Evolutionary conservation across 2,113 vertebrate species (phyloP).

Genomic region (Holacanthus passer): DNA sequence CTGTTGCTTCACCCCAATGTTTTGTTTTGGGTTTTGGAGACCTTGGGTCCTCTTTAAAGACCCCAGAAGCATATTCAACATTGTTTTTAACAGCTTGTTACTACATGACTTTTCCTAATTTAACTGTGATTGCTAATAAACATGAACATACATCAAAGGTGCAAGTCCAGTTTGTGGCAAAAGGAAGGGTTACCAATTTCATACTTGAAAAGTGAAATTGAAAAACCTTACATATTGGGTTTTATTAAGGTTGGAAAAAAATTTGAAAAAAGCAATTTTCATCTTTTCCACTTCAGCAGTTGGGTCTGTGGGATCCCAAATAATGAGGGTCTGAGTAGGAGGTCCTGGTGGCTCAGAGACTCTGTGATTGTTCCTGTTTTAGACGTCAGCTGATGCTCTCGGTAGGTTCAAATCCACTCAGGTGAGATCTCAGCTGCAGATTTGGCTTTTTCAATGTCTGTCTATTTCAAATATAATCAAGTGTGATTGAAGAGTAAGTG

Average conservation of each 20-base stretch:
- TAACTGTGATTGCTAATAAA: not conserved
- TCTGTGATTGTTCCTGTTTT: not conserved
- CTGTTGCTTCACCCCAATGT: not conserved
- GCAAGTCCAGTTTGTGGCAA: not conserved
- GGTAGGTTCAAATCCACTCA: not conserved
- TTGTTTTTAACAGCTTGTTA: not conserved
- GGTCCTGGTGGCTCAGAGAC: too few species aligned
- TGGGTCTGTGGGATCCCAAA: too few species aligned
- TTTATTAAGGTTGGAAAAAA: not conserved
- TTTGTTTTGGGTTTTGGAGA: not conserved
- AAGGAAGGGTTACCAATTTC: not conserved
- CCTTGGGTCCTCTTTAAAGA: not conserved
- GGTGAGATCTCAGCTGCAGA: conserved; percentile 20
- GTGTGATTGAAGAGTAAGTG: too few species aligned
- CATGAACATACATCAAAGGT: not conserved
- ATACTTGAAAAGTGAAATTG: too few species aligned
- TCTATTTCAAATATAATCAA: not conserved
- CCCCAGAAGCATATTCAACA: not conserved
- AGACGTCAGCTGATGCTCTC: not conserved
- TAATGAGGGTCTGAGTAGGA: too few species aligned
- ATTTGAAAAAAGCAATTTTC: too few species aligned
- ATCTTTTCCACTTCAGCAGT: too few species aligned
- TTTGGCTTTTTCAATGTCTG: not conserved
- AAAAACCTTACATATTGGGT: not conserved
- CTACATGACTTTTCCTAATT: too few species aligned